Evolutionary conservation across 2,888 invertebrate genomes (phyloP), one percentile per base, ranked within the genome.

Genomic region (Carterocephalus palaemon): DNA sequence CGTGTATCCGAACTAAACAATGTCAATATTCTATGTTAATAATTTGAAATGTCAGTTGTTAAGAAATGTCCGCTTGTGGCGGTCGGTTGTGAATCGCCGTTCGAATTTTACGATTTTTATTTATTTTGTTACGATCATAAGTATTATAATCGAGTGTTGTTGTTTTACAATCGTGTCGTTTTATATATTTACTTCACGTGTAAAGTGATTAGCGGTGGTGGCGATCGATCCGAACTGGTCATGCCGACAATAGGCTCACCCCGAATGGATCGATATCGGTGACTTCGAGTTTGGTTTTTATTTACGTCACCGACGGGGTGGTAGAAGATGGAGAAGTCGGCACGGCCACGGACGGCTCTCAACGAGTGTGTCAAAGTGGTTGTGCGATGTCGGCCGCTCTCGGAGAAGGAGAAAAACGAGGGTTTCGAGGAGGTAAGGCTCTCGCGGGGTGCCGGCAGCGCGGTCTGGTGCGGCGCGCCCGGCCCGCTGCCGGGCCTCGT

Each of bases 351-450:
- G 66, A 87, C 87, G 53, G 84, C 88, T 56, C 84, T 88, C 51
- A 92, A 93, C 72, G 97, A 98, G 83, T 93, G 95, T 67, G 97
- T 99, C 48, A 97, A 97, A 86, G 99, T 99, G 53, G 95, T 99
- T 56, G 98, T 99, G 43, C 89, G 99, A 72, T 98, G 98, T 87
- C 92, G 99, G 42, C 99, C 99, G 23, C 92, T 99, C 86, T 96
- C 94, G 61, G 91, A 93, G 56, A 94, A 93, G 61, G 99, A 99
- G 85, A 89, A 89, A 22, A 81, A 88, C 22, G 91, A 92, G 64
- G 93, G 93, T 12, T 91, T 92, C 81, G 88, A 81, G 49, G 92
- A 93, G 82, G 87, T 88, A 62, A 75, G 76, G 46, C n/a, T n/a
- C n/a, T n/a, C n/a, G n/a, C n/a, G n/a, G n/a, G n/a, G n/a, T n/a